phyloP scores from a whole-genome alignment of 2,888 invertebrate genomes.

The Catonia carolina region DNA sequence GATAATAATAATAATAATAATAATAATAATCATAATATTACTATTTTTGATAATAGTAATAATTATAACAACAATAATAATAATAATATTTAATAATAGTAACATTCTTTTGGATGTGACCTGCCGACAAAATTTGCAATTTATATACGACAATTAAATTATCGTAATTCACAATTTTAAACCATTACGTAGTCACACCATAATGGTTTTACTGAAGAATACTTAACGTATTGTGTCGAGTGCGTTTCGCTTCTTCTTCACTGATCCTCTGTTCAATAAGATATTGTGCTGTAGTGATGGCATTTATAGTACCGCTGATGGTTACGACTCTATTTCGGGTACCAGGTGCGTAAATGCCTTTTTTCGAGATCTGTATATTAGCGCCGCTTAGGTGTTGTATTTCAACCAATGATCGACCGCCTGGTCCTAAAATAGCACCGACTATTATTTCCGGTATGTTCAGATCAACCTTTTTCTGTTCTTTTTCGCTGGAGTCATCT shows the following conservation, averaged over 20 bases:
- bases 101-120: too few species aligned
- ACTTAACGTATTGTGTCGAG: slow-evolving; percentile 64
- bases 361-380: slow-evolving; percentile 97
- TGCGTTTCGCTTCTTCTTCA: slow-evolving; percentile 92
- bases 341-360: slow-evolving; percentile 94
- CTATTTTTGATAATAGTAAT: too few species aligned
- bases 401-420: slow-evolving; percentile 92
- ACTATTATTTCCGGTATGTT: slow-evolving; percentile 95
- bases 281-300: slow-evolving; percentile 87
- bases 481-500: slow-evolving; percentile 51
- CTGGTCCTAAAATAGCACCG: slow-evolving; percentile 94
- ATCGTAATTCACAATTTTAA: too few species aligned
- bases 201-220: slow-evolving; percentile 28
- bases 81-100: too few species aligned
- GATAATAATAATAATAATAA: too few species aligned
- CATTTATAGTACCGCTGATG: slow-evolving; percentile 81
- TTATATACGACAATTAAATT: too few species aligned
- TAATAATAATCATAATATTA: too few species aligned
- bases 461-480: slow-evolving; percentile 76
- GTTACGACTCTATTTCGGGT: slow-evolving; percentile 96
- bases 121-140: too few species aligned
- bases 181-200: too few species aligned
- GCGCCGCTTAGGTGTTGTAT: slow-evolving; percentile 96
- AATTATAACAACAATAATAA: too few species aligned
- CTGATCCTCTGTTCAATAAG: slow-evolving; percentile 94